Conservation (phyloP, 2,888 invertebrate genomes). For the Temnothorax ravouxi region DNA sequence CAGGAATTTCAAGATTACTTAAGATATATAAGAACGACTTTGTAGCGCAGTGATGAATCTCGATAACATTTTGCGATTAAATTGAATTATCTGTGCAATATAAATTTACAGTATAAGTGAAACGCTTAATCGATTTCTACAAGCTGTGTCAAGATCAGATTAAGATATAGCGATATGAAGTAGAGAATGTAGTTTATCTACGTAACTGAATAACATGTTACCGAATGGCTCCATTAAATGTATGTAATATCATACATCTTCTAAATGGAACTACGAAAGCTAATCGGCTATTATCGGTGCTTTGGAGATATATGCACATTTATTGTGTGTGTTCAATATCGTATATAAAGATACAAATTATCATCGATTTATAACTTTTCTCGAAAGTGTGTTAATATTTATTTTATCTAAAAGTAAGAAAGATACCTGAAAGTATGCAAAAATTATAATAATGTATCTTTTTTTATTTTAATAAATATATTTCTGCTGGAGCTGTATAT, state of each 20-base stretch:
- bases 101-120: slow-evolving; percentile 30
- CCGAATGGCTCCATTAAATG: slow-evolving; percentile 70
- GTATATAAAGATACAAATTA: not conserved
- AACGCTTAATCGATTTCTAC: not conserved
- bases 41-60: no score
- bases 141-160: not conserved
- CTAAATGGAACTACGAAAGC: slow-evolving; percentile 58
- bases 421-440: not conserved
- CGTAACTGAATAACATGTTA: slow-evolving; percentile 74
- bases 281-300: slow-evolving; percentile 62
- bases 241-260: slow-evolving; percentile 70
- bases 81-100: not conserved
- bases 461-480: slow-evolving; percentile 7
- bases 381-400: not conserved
- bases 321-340: slow-evolving; percentile 1
- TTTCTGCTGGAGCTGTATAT: not conserved
- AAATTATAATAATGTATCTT: not conserved
- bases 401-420: not conserved
- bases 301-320: slow-evolving; percentile 57
- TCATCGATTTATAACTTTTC: not conserved
- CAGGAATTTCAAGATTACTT: not conserved
- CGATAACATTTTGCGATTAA: not conserved
- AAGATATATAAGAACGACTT: not conserved
- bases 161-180: slow-evolving; percentile 9
- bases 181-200: slow-evolving; percentile 66